Evolutionary conservation across 1,140 invertebrate species (phyloP).

Genomic region (Drosophila parabipectinata): DNA sequence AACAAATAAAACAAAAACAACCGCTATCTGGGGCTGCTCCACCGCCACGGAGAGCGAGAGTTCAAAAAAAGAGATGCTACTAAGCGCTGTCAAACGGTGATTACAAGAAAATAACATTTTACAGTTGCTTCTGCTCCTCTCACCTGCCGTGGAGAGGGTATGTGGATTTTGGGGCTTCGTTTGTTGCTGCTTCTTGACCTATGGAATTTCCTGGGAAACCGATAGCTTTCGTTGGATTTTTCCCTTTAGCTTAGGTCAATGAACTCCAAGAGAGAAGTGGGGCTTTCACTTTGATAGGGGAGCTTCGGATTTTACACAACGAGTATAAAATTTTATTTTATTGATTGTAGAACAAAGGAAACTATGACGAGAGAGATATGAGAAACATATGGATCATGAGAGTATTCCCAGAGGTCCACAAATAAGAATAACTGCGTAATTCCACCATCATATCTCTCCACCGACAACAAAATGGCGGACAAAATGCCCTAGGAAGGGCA

Average conservation of each 20-base stretch:
- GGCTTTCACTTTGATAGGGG: no score
- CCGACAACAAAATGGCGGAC: not conserved
- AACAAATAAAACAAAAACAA: slow-evolving; percentile 65
- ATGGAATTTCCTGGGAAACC: not conserved
- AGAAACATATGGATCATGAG: no score
- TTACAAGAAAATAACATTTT: slow-evolving; percentile 39
- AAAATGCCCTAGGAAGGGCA: not conserved
- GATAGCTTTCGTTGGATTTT: not conserved
- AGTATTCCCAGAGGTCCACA: not conserved
- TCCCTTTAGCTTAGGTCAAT: no score
- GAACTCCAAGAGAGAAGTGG: no score
- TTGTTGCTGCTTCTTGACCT: not conserved
- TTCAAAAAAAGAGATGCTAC: slow-evolving; percentile 3
- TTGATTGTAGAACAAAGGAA: not conserved
- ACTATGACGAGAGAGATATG: not conserved
- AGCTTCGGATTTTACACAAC: no score
- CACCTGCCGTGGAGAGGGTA: not conserved
- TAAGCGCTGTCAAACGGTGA: slow-evolving; percentile 25
- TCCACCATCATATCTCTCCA: no score
- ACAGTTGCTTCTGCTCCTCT: slow-evolving; percentile 37
- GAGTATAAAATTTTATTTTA: not conserved
- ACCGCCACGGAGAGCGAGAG: slow-evolving; percentile 13
- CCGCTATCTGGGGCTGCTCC: slow-evolving; percentile 44
- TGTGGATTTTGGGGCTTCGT: not conserved
- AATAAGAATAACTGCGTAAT: not conserved